phyloP scores from a whole-genome alignment of 1,140 invertebrate genomes.

The Asobara japonica region DNA sequence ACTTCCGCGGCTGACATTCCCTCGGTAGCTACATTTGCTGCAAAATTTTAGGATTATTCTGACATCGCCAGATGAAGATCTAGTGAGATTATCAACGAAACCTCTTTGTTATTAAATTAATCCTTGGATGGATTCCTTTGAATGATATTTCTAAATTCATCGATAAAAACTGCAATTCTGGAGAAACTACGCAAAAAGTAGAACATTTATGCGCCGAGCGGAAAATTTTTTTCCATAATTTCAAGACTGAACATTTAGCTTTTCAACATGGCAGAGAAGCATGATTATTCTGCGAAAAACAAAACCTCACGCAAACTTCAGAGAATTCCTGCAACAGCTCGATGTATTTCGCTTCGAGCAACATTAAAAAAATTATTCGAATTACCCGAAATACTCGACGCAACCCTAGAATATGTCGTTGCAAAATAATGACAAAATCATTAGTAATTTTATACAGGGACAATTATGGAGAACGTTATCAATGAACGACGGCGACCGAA shows the following conservation, averaged over 20 bases:
- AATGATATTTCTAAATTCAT: not conserved
- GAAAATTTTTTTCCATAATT: not conserved
- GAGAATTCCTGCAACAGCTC: slow-evolving; percentile 30
- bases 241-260: slow-evolving; percentile 28
- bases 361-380: slow-evolving; percentile 41
- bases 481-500: not conserved
- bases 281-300: slow-evolving; percentile 28
- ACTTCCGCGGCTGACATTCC: not conserved
- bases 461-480: not conserved
- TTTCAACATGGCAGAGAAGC: slow-evolving; percentile 33
- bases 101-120: not conserved
- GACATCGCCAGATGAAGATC: not conserved
- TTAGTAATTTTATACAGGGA: slow-evolving; percentile 29
- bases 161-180: not conserved
- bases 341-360: slow-evolving; percentile 32
- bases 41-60: slow-evolving; percentile 5
- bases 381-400: slow-evolving; percentile 30
- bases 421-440: slow-evolving; percentile 28
- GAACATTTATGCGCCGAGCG: not conserved
- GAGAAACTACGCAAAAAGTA: not conserved
- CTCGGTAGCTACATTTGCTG: not conserved
- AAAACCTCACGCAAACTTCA: slow-evolving; percentile 15
- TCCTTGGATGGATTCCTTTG: not conserved
- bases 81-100: not conserved
- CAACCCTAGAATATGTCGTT: slow-evolving; percentile 33